Percentiles rank a stretch among this genome's conserved stretches.
phyloP scores from a whole-genome alignment of 2,113 vertebrate genomes.

The Apteryx owenii region DNA sequence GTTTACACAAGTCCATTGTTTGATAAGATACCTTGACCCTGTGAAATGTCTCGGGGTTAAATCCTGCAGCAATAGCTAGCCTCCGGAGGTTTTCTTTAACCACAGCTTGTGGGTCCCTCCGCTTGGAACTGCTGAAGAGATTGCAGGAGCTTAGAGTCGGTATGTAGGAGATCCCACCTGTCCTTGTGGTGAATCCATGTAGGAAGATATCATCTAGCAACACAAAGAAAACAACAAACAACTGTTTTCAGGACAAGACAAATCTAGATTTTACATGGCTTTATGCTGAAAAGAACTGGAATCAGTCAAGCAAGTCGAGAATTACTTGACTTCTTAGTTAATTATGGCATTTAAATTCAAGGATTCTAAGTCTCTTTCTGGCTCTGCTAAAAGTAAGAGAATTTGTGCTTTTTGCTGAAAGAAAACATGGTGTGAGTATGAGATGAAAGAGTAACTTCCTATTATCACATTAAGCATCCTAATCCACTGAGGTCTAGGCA shows the following conservation, averaged over 20 bases:
- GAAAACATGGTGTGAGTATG: neutral
- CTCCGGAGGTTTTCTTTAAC: constrained; percentile 89
- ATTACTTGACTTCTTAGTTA: neutral
- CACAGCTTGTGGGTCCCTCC: constrained; percentile 84
- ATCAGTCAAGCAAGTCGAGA: neutral
- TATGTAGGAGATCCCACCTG: constrained; percentile 89
- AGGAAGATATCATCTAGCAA: constrained; percentile 81
- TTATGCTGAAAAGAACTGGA: neutral
- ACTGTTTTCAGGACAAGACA: neutral
- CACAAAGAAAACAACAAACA: neutral
- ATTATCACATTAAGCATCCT: neutral
- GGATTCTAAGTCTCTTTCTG: neutral
- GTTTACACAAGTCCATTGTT: neutral
- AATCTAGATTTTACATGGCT: neutral
- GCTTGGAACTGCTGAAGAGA: constrained; percentile 88
- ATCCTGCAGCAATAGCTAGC: constrained; percentile 84
- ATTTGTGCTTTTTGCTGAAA: too few species aligned
- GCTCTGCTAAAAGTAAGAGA: neutral
- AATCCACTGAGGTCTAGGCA: neutral
- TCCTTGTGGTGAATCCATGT: constrained; percentile 92
- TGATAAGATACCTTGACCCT: constrained; percentile 83
- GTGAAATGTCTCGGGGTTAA: constrained; percentile 80
- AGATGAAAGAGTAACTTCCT: neutral
- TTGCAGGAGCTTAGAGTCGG: constrained; percentile 89
- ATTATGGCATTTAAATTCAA: neutral